Conservation (phyloP, 2,113 vertebrate genomes). For the Gymnorhina tibicen region DNA sequence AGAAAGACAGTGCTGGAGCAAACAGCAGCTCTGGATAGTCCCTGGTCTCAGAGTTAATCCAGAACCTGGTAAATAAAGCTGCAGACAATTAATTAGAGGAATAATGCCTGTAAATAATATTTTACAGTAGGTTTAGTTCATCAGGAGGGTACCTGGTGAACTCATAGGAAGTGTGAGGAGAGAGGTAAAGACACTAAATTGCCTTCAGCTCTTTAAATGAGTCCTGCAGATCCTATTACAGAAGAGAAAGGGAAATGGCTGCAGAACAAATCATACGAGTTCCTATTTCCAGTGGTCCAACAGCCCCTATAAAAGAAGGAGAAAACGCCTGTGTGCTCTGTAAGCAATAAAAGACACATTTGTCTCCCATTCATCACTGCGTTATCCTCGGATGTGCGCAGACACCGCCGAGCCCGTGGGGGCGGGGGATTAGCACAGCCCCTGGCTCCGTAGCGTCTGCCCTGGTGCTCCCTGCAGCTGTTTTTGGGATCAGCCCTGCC, state of each 20-base stretch:
- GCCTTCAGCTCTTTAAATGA: slow-evolving; percentile 85
- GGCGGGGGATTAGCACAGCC: neutral
- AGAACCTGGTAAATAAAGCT: slow-evolving; percentile 42
- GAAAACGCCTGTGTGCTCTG: neutral
- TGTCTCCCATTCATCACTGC: slow-evolving; percentile 56
- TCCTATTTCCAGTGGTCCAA: slow-evolving; percentile 76
- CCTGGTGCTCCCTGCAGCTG: neutral
- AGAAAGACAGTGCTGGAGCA: neutral
- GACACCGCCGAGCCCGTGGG: neutral
- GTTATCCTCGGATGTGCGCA: slow-evolving; percentile 31
- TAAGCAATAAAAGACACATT: slow-evolving; percentile 73
- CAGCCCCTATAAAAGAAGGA: neutral
- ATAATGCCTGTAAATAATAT: slow-evolving; percentile 88
- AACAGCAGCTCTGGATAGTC: slow-evolving; percentile 17
- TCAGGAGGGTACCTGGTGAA: slow-evolving; percentile 75
- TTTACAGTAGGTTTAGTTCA: slow-evolving; percentile 88
- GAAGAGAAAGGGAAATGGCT: slow-evolving; percentile 76
- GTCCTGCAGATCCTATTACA: slow-evolving; percentile 86
- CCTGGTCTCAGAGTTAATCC: slow-evolving; percentile 33
- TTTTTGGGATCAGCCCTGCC: neutral
- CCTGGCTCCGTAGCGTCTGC: neutral
- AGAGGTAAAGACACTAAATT: slow-evolving; percentile 80
- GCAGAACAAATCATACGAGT: slow-evolving; percentile 81
- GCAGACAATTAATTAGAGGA: slow-evolving; percentile 75
- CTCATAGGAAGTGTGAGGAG: slow-evolving; percentile 72